phyloP scores from a whole-genome alignment of 2,888 invertebrate genomes.

The Brassicogethes aeneus region DNA sequence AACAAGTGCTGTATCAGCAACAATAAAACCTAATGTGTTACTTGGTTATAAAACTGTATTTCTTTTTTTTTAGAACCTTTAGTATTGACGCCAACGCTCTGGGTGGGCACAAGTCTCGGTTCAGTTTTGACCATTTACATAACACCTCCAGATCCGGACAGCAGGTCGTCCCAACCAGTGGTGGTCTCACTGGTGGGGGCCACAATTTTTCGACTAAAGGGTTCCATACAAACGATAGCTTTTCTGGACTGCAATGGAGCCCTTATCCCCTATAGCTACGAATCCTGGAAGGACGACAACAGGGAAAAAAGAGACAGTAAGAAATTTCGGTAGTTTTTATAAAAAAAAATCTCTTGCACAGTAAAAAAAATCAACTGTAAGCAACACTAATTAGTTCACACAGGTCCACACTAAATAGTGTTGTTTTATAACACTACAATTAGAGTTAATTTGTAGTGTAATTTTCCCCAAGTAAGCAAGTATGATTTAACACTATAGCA shows the following conservation, averaged over 20 bases:
- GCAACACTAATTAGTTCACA: too few species aligned
- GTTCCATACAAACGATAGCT: constrained; percentile 87
- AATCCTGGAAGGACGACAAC: constrained; percentile 88
- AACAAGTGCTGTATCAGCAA: too few species aligned
- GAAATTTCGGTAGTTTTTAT: constrained; percentile 9
- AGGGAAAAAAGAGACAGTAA: constrained; percentile 47
- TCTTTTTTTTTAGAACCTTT: constrained; percentile 59
- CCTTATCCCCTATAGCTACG: constrained; percentile 81
- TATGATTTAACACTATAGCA: too few species aligned
- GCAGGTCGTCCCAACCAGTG: constrained; percentile 75
- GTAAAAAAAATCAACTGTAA: too few species aligned
- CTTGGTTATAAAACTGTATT: too few species aligned
- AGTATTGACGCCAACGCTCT: constrained; percentile 78
- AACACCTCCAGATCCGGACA: constrained; percentile 71
- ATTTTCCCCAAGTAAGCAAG: too few species aligned
- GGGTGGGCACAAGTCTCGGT: constrained; percentile 97
- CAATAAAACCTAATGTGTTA: too few species aligned
- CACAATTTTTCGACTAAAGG: constrained; percentile 92
- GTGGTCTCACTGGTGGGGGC: constrained; percentile 90
- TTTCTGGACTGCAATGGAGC: constrained; percentile 94
- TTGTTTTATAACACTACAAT: too few species aligned
- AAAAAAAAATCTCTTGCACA: neutral
- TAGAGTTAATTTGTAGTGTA: too few species aligned
- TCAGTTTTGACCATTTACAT: constrained; percentile 91
- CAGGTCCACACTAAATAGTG: too few species aligned